Evolutionary conservation across 2,797 vertebrate species (phyloP).

Genomic region (Tadarida brasiliensis): DNA sequence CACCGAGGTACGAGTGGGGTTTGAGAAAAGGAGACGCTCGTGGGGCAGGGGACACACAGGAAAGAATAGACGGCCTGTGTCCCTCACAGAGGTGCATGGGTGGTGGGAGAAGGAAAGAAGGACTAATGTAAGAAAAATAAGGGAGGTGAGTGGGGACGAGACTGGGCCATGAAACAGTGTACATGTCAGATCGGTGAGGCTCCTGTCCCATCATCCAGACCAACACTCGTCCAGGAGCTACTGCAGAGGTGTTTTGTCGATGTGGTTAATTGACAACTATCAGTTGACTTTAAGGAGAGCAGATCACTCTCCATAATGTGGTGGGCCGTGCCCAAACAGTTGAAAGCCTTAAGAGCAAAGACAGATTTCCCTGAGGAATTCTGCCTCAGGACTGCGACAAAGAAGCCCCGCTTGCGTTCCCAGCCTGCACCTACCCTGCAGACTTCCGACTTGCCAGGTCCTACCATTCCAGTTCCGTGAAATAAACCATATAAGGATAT

Average conservation of each 20-base stretch:
- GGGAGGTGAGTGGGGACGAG: too few species aligned
- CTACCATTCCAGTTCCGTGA: background rate
- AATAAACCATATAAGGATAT: background rate
- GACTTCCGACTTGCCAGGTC: background rate
- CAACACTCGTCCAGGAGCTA: background rate
- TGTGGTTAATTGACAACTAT: background rate
- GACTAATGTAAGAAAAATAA: background rate
- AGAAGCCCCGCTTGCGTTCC: background rate
- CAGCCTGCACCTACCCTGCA: background rate
- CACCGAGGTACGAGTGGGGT: fast-evolving
- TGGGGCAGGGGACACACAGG: background rate
- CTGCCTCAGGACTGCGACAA: background rate
- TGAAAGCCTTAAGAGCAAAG: background rate
- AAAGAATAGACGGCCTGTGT: fast-evolving
- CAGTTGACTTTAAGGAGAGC: background rate
- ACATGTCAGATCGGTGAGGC: background rate
- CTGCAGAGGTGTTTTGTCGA: fast-evolving
- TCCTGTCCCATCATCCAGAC: too few species aligned
- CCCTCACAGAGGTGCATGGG: background rate
- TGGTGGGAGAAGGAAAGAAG: background rate
- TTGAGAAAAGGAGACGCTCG: background rate
- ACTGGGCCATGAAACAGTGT: background rate
- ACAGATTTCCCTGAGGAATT: background rate
- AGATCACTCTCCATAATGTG: background rate
- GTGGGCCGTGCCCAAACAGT: background rate